These are phyloP conservation scores for Calcarius lapponicus DNA, from an alignment of 2,797 vertebrate genomes.

Conservation along the genomic window DNA sequence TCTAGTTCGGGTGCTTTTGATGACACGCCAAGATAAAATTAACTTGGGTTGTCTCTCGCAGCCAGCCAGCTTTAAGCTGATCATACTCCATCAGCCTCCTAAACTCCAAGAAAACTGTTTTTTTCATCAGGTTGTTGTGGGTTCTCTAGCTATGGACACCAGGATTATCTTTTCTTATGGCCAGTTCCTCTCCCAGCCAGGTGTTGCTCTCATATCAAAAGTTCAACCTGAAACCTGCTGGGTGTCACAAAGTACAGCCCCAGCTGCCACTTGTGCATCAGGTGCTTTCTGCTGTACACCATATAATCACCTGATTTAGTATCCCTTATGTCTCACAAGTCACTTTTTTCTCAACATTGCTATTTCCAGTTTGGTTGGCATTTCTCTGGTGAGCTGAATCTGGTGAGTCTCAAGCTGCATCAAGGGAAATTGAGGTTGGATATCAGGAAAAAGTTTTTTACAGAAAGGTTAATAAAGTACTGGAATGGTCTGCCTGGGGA, in stretches of 20 bases:
- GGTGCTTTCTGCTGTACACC: background rate
- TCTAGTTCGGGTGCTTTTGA: background rate
- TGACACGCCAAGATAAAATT: background rate
- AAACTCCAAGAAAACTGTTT: background rate
- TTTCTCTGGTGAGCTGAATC: background rate
- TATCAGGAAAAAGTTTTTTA: background rate
- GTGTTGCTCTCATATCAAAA: background rate
- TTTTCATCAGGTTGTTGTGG: background rate
- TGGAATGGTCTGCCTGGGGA: background rate
- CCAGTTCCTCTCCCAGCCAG: accelerated
- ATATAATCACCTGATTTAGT: background rate
- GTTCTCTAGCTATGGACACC: background rate
- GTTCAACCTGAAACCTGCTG: background rate
- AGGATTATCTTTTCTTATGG: too few species aligned
- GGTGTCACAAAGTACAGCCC: background rate
- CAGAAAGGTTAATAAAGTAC: background rate
- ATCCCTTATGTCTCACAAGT: background rate
- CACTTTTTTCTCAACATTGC: background rate
- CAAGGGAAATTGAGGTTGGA: background rate
- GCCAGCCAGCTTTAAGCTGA: background rate
- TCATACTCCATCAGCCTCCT: background rate
- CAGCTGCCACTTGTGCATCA: background rate
- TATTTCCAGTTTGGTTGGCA: background rate
- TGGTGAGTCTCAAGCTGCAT: background rate
- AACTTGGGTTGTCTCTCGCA: background rate